Evolutionary conservation across 2,113 vertebrate genomes (phyloP).

Genomic region (Cephalopholis sonnerati): DNA sequence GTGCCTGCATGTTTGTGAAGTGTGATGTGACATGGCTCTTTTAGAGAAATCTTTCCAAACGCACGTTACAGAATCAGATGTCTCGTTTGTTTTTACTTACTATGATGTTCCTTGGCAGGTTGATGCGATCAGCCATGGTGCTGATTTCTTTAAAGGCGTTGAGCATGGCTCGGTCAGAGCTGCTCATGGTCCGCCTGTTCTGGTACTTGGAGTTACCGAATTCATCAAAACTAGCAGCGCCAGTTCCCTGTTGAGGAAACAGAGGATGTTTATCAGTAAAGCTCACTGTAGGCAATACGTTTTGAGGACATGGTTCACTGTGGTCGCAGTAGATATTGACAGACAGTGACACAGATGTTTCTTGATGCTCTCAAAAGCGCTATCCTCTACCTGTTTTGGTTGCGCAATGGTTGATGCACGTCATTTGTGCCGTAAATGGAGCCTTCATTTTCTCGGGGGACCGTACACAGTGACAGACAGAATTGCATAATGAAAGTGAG

Average conservation of each 20-base stretch:
- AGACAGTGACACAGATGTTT: background rate
- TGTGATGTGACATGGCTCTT: background rate
- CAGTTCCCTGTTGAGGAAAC: conserved; percentile 89
- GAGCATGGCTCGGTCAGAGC: conserved; percentile 98
- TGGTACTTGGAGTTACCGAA: conserved; percentile 99
- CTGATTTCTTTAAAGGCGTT: conserved; percentile 99
- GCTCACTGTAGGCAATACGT: background rate
- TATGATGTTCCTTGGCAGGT: conserved; percentile 97
- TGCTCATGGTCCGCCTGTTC: conserved; percentile 98
- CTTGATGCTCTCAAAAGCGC: background rate
- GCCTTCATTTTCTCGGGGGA: no score
- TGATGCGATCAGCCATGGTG: conserved; percentile 99
- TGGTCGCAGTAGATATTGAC: background rate
- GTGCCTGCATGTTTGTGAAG: background rate
- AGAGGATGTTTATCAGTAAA: background rate
- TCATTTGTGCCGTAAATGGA: no score
- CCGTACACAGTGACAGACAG: no score
- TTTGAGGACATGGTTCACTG: background rate
- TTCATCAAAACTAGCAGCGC: conserved; percentile 98
- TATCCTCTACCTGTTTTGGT: no score
- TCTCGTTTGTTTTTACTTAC: conserved; percentile 80
- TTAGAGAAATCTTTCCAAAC: background rate
- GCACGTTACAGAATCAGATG: background rate
- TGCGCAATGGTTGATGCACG: no score
- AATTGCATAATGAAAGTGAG: no score